Conservation (phyloP, 2,888 invertebrate species). For the Pterobdella sp. region DNA sequence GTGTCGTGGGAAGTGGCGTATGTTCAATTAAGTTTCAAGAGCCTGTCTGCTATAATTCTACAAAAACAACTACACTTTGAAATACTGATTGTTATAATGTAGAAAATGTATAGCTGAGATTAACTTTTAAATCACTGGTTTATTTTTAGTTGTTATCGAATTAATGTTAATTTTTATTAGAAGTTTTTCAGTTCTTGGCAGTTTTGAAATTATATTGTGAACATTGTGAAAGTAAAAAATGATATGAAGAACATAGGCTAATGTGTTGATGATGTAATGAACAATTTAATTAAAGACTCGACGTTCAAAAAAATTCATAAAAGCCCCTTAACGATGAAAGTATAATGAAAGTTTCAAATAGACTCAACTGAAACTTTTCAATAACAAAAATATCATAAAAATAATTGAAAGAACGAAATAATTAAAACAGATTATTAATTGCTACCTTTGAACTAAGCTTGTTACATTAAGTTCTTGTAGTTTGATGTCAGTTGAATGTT, state of each 20-base stretch:
- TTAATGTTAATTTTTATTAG: no score
- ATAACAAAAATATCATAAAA: background rate
- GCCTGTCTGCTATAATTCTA: no score
- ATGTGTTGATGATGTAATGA: constrained; percentile 8
- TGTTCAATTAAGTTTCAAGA: constrained; percentile 1
- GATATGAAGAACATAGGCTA: background rate
- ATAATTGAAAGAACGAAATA: background rate
- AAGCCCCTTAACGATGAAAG: background rate
- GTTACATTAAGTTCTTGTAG: background rate
- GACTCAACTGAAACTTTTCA: background rate
- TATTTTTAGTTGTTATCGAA: no score
- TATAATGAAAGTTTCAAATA: background rate
- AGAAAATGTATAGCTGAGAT: no score
- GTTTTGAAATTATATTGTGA: no score
- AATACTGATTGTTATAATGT: no score
- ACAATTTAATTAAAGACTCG: background rate
- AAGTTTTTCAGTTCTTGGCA: no score
- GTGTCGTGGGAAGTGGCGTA: background rate
- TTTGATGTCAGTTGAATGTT: no score
- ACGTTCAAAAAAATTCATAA: no score
- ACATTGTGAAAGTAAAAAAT: background rate
- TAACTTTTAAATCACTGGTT: no score
- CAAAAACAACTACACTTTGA: no score
- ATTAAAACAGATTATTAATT: background rate
- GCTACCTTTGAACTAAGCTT: background rate